phyloP scores from a whole-genome alignment of 1,140 invertebrate genomes.

The Phortica variegata region DNA sequence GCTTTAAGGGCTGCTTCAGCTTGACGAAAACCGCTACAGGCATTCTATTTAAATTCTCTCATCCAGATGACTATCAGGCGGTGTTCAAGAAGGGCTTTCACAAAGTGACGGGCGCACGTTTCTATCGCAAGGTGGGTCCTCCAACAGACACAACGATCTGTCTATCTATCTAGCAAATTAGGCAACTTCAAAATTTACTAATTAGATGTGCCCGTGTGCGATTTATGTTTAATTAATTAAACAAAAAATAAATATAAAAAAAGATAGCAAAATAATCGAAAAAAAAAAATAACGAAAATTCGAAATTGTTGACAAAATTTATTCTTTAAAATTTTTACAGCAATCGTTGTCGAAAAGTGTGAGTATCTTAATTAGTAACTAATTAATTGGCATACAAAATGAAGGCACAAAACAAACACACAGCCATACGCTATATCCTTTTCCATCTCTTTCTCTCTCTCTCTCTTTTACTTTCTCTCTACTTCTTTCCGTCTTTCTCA shows the following conservation, averaged over 20 bases:
- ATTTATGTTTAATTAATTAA: too few relatives aligned
- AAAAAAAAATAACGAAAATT: slow-evolving; percentile 4
- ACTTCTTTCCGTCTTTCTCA: not conserved
- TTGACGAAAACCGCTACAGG: slow-evolving; percentile 82
- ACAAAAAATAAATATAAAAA: too few relatives aligned
- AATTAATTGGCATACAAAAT: slow-evolving; percentile 6
- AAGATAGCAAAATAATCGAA: too few relatives aligned
- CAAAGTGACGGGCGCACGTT: slow-evolving; percentile 75
- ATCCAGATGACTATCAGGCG: slow-evolving; percentile 79
- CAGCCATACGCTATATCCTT: not conserved
- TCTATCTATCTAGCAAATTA: too few relatives aligned
- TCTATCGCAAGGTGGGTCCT: slow-evolving; percentile 75
- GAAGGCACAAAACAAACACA: slow-evolving; percentile 2
- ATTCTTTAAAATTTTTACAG: slow-evolving; percentile 45
- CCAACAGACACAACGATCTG: too few relatives aligned
- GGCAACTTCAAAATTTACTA: too few relatives aligned
- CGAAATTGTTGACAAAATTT: slow-evolving; percentile 26
- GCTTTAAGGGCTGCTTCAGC: slow-evolving; percentile 79
- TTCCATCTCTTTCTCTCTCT: slow-evolving; percentile 6
- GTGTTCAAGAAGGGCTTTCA: slow-evolving; percentile 84
- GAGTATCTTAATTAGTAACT: slow-evolving; percentile 25
- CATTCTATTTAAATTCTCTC: slow-evolving; percentile 84
- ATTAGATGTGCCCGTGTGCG: too few relatives aligned
- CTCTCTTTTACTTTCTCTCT: slow-evolving; percentile 1
- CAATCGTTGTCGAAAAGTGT: slow-evolving; percentile 49